phyloP scores from a whole-genome alignment of 2,888 invertebrate species.

The Luperina testacea region DNA sequence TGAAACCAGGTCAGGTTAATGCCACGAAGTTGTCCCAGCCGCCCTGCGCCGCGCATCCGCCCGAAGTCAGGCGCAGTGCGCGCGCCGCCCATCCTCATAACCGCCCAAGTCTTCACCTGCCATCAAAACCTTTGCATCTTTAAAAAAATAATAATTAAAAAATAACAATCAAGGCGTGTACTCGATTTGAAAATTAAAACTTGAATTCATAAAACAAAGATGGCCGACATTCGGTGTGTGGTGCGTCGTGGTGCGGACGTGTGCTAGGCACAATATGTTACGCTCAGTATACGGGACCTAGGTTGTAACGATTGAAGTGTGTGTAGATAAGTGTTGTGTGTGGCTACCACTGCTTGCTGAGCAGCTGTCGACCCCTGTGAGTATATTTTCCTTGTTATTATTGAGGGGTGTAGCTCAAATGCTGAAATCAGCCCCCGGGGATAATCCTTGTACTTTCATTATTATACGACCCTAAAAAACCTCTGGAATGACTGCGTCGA shows the following conservation, averaged over 20 bases:
- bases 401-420: conserved; percentile 23
- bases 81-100: conserved; percentile 70
- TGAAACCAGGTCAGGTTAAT: conserved; percentile 82
- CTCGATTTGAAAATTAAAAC: conserved; percentile 59
- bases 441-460: conserved; percentile 14
- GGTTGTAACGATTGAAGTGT: conserved; percentile 64
- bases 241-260: conserved; percentile 24
- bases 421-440: conserved; percentile 12
- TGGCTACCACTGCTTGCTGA: conserved; percentile 41
- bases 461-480: conserved; percentile 16
- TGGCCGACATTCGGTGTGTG: conserved; percentile 55
- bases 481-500: conserved; percentile 26
- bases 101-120: conserved; percentile 71
- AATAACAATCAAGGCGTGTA: conserved; percentile 66
- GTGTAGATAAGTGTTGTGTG: conserved; percentile 65
- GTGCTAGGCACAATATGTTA: conserved; percentile 67
- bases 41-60: conserved; percentile 72
- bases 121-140: conserved; percentile 67
- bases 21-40: conserved; percentile 70
- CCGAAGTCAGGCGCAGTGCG: conserved; percentile 71
- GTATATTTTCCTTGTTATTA: conserved; percentile 42
- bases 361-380: conserved; percentile 53
- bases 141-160: conserved; percentile 70
- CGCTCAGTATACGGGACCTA: conserved; percentile 65
- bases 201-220: conserved; percentile 56